Percentiles rank a stretch among this genome's conserved stretches.
Conservation (phyloP, 2,113 vertebrate genomes). For the Nothocercus nigrocapillus region DNA sequence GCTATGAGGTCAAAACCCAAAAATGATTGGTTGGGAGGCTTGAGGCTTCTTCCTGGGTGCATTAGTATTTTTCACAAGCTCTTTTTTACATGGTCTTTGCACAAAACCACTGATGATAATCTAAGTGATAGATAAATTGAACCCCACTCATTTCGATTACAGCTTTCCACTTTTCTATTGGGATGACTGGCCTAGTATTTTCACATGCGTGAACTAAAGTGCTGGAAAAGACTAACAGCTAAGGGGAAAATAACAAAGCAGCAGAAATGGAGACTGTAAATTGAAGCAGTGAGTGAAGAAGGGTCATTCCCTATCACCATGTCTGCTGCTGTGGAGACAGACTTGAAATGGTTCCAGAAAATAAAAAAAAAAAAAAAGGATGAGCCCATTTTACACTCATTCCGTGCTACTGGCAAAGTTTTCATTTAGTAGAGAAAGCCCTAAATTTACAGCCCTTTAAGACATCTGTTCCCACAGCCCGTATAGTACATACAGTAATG, state of each 20-base stretch:
- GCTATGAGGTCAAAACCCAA: background rate
- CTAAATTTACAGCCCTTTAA: background rate
- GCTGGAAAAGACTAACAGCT: slow-evolving; percentile 9
- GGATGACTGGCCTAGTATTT: slow-evolving; percentile 11
- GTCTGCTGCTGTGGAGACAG: background rate
- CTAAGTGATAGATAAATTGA: slow-evolving; percentile 29
- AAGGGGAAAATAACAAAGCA: slow-evolving; percentile 39
- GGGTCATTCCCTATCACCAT: background rate
- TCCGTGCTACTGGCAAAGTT: background rate
- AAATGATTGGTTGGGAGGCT: background rate
- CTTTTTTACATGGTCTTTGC: background rate
- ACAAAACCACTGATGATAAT: background rate
- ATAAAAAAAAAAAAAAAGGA: background rate
- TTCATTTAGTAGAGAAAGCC: background rate
- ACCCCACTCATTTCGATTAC: slow-evolving; percentile 35
- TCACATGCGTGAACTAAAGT: slow-evolving; percentile 21
- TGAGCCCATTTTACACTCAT: background rate
- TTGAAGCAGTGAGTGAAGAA: background rate
- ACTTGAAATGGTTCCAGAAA: background rate
- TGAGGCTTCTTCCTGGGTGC: accelerated
- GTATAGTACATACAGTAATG: background rate
- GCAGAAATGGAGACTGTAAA: background rate
- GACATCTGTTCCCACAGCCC: background rate
- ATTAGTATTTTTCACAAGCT: background rate
- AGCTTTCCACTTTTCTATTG: slow-evolving; percentile 32